Conservation (phyloP, 1,140 invertebrate species). For the Eciton burchellii region DNA sequence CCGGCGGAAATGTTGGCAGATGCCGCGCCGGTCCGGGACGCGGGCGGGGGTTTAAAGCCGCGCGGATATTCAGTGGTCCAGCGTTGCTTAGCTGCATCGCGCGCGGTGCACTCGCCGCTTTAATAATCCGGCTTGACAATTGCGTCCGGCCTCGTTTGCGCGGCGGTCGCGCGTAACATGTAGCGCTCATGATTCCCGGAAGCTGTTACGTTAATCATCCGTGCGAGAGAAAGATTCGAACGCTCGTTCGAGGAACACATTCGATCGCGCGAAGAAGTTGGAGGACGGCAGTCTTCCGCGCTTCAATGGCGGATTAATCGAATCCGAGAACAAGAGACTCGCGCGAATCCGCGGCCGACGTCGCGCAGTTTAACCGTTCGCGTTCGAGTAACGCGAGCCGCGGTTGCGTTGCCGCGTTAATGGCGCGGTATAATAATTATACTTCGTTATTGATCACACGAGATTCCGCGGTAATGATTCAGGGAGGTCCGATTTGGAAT, state of each 20-base stretch:
- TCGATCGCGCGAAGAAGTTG: neutral
- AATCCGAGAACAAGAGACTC: constrained; percentile 4
- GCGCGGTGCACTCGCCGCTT: constrained; percentile 32
- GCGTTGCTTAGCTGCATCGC: constrained; percentile 11
- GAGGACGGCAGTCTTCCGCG: too few relatives aligned
- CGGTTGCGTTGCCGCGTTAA: constrained; percentile 54
- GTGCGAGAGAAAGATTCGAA: neutral
- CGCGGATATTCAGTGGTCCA: constrained; percentile 44
- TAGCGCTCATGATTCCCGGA: constrained; percentile 26
- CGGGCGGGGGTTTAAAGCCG: constrained; percentile 43
- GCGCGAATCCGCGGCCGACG: constrained; percentile 26
- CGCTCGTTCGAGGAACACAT: neutral
- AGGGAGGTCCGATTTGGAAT: constrained; percentile 25
- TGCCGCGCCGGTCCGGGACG: neutral
- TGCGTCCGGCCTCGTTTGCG: constrained; percentile 51
- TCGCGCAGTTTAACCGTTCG: constrained; percentile 43
- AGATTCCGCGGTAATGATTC: constrained; percentile 42
- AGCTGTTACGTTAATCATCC: constrained; percentile 42
- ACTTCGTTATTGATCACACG: constrained; percentile 61
- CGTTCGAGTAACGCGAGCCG: constrained; percentile 29
- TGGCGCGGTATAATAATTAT: constrained; percentile 66
- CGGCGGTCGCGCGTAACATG: constrained; percentile 17
- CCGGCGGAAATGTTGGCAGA: constrained; percentile 33
- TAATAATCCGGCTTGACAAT: constrained; percentile 60
- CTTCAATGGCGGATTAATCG: neutral